Evolutionary conservation across 2,888 invertebrate genomes (phyloP).

Genomic region (Lamellibrachia satsuma): DNA sequence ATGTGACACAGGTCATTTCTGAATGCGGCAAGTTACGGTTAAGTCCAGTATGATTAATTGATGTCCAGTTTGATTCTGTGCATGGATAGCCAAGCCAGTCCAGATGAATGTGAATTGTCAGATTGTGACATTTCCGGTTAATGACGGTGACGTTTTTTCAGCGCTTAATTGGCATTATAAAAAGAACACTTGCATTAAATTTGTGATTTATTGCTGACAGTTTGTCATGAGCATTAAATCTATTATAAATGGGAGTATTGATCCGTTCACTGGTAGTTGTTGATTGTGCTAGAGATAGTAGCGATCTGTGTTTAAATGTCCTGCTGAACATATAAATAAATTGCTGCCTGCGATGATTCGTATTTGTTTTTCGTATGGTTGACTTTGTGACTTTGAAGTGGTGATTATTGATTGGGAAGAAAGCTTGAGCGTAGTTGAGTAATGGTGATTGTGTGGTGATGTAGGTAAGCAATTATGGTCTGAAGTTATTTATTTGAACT

Average conservation of each 20-base stretch:
- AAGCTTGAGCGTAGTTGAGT: background rate
- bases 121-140: too few relatives aligned
- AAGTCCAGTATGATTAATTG: background rate
- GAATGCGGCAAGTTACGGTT: background rate
- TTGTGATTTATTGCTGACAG: background rate
- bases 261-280: background rate
- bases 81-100: background rate
- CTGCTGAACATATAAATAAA: background rate
- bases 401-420: background rate
- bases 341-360: background rate
- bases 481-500: background rate
- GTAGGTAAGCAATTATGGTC: background rate
- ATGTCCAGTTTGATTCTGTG: background rate
- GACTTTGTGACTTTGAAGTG: background rate
- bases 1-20: background rate
- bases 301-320: background rate
- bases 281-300: background rate
- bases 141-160: background rate
- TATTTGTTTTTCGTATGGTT: background rate
- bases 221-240: background rate
- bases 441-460: background rate
- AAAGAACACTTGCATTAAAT: background rate
- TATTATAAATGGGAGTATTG: background rate
- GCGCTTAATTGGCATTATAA: background rate
- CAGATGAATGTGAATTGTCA: too few relatives aligned